A percentile compares a stretch with the other conserved stretches of the same genome.
phyloP scores from a whole-genome alignment of 2,113 vertebrate genomes.

The Ptilonorhynchus violaceus region DNA sequence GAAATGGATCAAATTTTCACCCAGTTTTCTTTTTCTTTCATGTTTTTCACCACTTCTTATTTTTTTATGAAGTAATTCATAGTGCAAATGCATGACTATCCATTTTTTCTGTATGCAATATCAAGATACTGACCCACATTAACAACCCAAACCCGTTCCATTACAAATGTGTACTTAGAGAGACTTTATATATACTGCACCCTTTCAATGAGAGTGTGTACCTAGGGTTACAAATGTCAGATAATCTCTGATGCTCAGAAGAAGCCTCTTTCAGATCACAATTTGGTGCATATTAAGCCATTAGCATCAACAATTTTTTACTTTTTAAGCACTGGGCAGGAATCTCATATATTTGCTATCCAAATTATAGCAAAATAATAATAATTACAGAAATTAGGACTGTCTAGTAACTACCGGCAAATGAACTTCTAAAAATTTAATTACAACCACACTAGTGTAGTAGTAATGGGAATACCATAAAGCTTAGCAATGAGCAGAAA shows the following conservation, averaged over 20 bases:
- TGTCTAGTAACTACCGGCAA: background rate
- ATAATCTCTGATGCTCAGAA: background rate
- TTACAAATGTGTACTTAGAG: background rate
- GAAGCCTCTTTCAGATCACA: background rate
- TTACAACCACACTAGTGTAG: background rate
- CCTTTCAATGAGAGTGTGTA: background rate
- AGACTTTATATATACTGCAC: background rate
- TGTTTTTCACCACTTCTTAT: background rate
- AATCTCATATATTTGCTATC: background rate
- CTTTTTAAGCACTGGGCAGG: background rate
- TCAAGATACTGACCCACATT: background rate
- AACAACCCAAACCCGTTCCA: background rate
- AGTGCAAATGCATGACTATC: background rate
- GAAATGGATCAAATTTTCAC: background rate
- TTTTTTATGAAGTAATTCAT: background rate
- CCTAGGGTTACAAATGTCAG: background rate
- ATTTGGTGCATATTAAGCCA: background rate
- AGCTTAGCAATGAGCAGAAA: background rate
- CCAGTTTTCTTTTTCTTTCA: background rate
- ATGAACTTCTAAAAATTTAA: conserved; percentile 2
- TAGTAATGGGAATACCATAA: background rate
- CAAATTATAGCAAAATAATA: background rate
- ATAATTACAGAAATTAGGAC: background rate
- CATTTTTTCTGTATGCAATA: background rate
- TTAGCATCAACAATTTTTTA: background rate